Evolutionary conservation across 2,113 vertebrate species (phyloP), one percentile per base, ranked within the genome.

Genomic region (Gadus chalcogrammus): DNA sequence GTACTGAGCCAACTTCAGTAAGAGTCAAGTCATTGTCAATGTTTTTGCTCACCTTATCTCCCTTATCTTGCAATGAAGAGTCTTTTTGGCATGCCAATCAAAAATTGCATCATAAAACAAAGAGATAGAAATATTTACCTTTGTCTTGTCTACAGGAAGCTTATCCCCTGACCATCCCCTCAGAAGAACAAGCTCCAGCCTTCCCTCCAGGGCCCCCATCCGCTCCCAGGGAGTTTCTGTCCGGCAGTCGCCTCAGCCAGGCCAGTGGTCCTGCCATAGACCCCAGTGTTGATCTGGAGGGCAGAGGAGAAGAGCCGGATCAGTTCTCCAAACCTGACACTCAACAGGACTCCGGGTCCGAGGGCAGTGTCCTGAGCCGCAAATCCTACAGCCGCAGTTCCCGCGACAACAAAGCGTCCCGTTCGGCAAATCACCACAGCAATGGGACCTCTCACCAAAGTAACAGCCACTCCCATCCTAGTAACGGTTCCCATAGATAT

Each of bases 281-380:
- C 24, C 64, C 58, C 12, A 22, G 11, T 61, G 38, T 28, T 1
- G 52, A 65, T 27, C 60, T 60, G 61, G 69, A 61, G 17, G 61
- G 60, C 18, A 56, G 20, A 79, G 73, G 78, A 42, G 58, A 42
- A 42, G 58, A 42, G 27, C 64, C 66, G 2, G 55, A 80, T 61
- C 56, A 22, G 15, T 79, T 74, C 70, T 72, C 76, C 27, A 67
- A 73, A 64, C 78, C 75, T 5, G 42, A 70, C 2, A 60, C 60
- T 12, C 74, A 65, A 24, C 64, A 4, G 4, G 81, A 80, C 48
- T 84, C 78, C 0, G 74, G 63, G 16, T 82, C 84, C 13, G 84
- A 90, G 58, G 69, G 42, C 71, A 88, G 83, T 65, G 67, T 72
- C 61, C 18, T 0, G 11, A 77, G 78, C 69, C 84, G 81, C 15